These are phyloP conservation scores for Theonella swinhoei DNA, from an alignment of 37 sponge, comb jelly and placozoan species.

Conservation along the genomic window DNA sequence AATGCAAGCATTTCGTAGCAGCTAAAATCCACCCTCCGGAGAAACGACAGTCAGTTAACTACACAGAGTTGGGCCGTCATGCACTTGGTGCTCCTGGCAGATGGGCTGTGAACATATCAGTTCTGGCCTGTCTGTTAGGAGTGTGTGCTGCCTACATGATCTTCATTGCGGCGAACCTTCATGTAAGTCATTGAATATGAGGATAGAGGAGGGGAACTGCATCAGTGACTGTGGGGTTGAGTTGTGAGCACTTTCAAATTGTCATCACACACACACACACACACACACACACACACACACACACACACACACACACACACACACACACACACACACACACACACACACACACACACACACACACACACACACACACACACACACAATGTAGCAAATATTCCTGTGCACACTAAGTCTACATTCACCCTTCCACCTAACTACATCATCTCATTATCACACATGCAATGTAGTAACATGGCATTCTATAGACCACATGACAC, in stretches of 20 bases:
- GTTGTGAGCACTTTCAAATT: background rate
- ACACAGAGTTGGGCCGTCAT: conserved; percentile 53
- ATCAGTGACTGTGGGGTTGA: background rate
- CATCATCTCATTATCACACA: too few species aligned
- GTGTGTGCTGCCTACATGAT: conserved; percentile 89
- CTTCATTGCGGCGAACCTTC: conserved; percentile 70
- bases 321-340: background rate
- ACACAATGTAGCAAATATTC: too few species aligned
- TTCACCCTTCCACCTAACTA: too few species aligned
- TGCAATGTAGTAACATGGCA: too few species aligned
- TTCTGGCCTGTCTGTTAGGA: conserved; percentile 76
- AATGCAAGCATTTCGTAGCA: conserved; percentile 46
- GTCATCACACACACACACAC: background rate
- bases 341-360: too few species aligned
- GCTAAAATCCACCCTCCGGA: conserved; percentile 7
- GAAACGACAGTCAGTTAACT: conserved; percentile 38
- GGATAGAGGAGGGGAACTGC: background rate
- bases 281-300: background rate
- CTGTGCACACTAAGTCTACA: too few species aligned
- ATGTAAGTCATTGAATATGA: conserved; percentile 17
- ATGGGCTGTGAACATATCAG: conserved; percentile 73
- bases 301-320: conserved; percentile 8
- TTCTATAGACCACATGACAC: too few species aligned
- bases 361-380: too few species aligned
- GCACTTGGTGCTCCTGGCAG: conserved; percentile 61